Evolutionary conservation across 2,113 vertebrate genomes (phyloP).

Genomic region (Upupa epops): DNA sequence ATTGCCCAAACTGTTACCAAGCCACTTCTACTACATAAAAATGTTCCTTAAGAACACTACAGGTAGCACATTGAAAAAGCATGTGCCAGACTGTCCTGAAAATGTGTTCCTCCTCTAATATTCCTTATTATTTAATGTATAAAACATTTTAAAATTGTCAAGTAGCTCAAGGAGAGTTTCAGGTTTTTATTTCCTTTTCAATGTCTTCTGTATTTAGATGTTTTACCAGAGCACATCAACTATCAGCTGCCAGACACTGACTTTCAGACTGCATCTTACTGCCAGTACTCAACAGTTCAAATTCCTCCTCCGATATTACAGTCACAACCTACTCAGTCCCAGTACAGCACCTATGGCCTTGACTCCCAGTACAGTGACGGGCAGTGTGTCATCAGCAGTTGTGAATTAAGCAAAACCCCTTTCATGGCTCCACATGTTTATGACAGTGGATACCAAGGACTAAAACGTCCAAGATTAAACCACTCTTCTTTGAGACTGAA

Average conservation of each 20-base stretch:
- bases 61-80: background rate
- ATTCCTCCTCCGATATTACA: slow-evolving; percentile 79
- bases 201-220: slow-evolving; percentile 72
- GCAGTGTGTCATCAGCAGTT: slow-evolving; percentile 63
- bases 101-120: background rate
- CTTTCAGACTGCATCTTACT: slow-evolving; percentile 82
- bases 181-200: background rate
- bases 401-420: slow-evolving; percentile 68
- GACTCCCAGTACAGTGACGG: slow-evolving; percentile 71
- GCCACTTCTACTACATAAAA: background rate
- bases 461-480: slow-evolving; percentile 77
- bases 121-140: background rate
- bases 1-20: background rate
- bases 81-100: background rate
- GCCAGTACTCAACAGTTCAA: slow-evolving; percentile 81
- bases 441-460: slow-evolving; percentile 60
- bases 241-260: slow-evolving; percentile 85
- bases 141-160: background rate
- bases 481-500: slow-evolving; percentile 75
- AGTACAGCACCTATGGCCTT: slow-evolving; percentile 76
- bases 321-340: slow-evolving; percentile 75
- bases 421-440: slow-evolving; percentile 50
- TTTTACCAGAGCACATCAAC: slow-evolving; percentile 85
- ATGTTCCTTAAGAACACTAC: background rate
- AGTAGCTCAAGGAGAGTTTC: background rate